These are phyloP conservation scores for Drosophila paucipuncta DNA, from an alignment of 2,888 invertebrate species.

Conservation along the genomic window DNA sequence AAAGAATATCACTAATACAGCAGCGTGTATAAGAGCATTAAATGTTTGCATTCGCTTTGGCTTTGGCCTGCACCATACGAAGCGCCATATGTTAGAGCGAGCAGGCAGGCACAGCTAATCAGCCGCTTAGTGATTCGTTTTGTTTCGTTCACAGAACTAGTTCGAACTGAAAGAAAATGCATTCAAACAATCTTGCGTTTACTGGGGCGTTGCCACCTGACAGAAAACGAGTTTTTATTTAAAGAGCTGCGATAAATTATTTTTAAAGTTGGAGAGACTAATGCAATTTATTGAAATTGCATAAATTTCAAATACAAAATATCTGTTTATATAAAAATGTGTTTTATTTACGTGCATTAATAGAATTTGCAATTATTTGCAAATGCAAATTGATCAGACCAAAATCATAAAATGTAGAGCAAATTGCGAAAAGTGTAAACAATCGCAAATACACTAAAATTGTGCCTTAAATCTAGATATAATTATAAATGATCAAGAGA, in stretches of 20 bases:
- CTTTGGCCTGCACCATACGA: constrained; percentile 24
- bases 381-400: neutral
- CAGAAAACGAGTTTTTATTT: constrained; percentile 14
- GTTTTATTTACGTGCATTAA: neutral
- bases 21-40: constrained; percentile 39
- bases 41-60: constrained; percentile 28
- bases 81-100: constrained; percentile 37
- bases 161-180: constrained; percentile 45
- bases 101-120: constrained; percentile 41
- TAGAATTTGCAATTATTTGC: neutral
- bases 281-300: neutral
- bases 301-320: neutral
- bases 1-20: constrained; percentile 34
- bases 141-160: constrained; percentile 47
- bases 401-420: neutral
- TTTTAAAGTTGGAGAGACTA: neutral
- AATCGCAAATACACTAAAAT: neutral
- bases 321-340: neutral
- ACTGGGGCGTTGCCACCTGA: constrained; percentile 44
- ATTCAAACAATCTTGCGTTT: constrained; percentile 48
- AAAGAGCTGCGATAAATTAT: neutral
- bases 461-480: neutral
- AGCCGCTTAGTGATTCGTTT: constrained; percentile 46
- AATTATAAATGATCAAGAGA: neutral
- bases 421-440: too few species aligned